Base-by-base conservation (phyloP, 2,113 vertebrate species). In the Apodemus speciosus region DNA sequence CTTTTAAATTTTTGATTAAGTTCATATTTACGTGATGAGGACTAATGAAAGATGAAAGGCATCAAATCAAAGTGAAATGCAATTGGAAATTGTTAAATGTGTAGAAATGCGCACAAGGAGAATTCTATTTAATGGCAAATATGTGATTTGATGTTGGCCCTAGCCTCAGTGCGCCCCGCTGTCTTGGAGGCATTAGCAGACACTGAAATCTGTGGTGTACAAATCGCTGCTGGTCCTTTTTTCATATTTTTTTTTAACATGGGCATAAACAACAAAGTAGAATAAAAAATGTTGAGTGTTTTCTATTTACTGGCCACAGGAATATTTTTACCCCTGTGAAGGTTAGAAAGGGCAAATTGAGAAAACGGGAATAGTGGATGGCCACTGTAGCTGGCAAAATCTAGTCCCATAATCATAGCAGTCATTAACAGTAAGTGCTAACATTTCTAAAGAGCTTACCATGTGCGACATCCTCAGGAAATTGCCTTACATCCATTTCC, bases 51-150 rank as follows among this genome's bases (percentile, higher is more conserved):
- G 32, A 51, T 69, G 43, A 66, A 85, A 85, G 32, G 43, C 62
- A 49, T 66, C 27, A 6, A 76, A 84, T 32, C 40, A 32, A 64
- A 46, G 64, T 66, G 60, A 84, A 84, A 64, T 46, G 38, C 40
- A 84, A 35, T 66, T 49, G 60, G 81, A 84, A 49, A 84, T 66
- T 84, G 60, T 66, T 66, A 66, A 84, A 49, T 84, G 81, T 64
- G 58, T 46, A 64, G 40, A 84, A 66, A 84, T 84, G 81, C 11
- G 60, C 81, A 66, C 43, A 84, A 94, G 1, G 80, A 92, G 62
- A 92, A 93, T 84, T 93, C 43, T 90, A 81, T 94, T 91, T 87
- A 95, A 85, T 71, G 8, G 91, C 68, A 95, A 87, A 83, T 49
- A 72, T 23, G 35, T 81, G 30, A 90, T 89, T 91, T 90, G 62